A percentile compares a stretch with the other conserved stretches of the same genome.
These are phyloP conservation scores for Lithosia quadra DNA, from an alignment of 2,888 invertebrate genomes.

Conservation along the genomic window DNA sequence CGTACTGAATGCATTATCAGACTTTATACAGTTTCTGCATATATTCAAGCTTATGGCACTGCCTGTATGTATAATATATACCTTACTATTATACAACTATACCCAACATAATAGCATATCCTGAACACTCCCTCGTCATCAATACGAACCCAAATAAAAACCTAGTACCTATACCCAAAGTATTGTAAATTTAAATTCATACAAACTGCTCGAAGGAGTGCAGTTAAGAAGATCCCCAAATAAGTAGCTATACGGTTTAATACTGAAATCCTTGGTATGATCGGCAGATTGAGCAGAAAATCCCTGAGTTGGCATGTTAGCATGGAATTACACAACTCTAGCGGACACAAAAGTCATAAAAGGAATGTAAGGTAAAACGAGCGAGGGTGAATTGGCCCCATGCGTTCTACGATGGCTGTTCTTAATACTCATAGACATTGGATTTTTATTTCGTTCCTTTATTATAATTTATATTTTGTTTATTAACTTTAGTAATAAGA, in stretches of 20 bases:
- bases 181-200: conserved; percentile 37
- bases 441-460: not conserved
- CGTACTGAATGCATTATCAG: too few relatives aligned
- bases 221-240: conserved; percentile 38
- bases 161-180: conserved; percentile 18
- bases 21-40: too few relatives aligned
- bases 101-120: not conserved
- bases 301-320: conserved; percentile 48
- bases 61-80: too few relatives aligned
- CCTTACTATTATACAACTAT: too few relatives aligned
- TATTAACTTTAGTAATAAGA: not conserved
- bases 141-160: conserved; percentile 34
- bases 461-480: not conserved
- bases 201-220: conserved; percentile 36
- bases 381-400: conserved; percentile 42
- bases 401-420: conserved; percentile 31
- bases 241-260: conserved; percentile 29
- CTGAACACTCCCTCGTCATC: conserved; percentile 27
- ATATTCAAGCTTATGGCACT: too few relatives aligned
- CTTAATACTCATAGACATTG: not conserved
- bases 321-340: conserved; percentile 47
- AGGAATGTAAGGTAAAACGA: conserved; percentile 33
- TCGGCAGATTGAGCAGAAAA: conserved; percentile 39
- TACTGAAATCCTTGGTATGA: conserved; percentile 36
- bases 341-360: conserved; percentile 43